Conservation (phyloP, 2,888 invertebrate genomes). For the Galerucella pusilla region DNA sequence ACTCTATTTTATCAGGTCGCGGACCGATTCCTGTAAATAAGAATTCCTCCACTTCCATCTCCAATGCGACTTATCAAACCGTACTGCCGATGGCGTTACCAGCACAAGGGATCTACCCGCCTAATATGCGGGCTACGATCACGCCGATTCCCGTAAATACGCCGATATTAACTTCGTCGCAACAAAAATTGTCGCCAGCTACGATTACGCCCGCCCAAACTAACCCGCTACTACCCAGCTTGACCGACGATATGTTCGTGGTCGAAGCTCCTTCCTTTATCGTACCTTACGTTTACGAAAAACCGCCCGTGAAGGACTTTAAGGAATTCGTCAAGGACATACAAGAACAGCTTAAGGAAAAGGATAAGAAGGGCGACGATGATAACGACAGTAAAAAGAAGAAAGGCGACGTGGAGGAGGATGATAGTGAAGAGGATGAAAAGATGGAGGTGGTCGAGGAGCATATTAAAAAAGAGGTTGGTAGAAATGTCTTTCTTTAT, state of each 20-base stretch:
- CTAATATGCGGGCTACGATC: slow-evolving; percentile 71
- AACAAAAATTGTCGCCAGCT: slow-evolving; percentile 57
- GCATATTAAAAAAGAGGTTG: slow-evolving; percentile 52
- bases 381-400: slow-evolving; percentile 48
- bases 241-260: slow-evolving; percentile 93
- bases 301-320: slow-evolving; percentile 83
- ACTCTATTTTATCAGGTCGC: slow-evolving; percentile 75
- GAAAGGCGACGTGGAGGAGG: slow-evolving; percentile 66
- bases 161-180: slow-evolving; percentile 54
- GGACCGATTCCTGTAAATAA: slow-evolving; percentile 68
- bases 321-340: slow-evolving; percentile 77
- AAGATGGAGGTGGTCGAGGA: slow-evolving; percentile 47
- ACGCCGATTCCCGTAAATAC: slow-evolving; percentile 67
- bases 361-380: slow-evolving; percentile 56
- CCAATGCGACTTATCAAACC: slow-evolving; percentile 59
- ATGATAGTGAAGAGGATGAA: slow-evolving; percentile 56
- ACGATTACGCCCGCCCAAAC: slow-evolving; percentile 52
- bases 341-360: slow-evolving; percentile 62
- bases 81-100: slow-evolving; percentile 68
- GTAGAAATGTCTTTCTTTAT: slow-evolving; percentile 41
- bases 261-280: slow-evolving; percentile 94
- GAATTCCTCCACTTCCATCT: slow-evolving; percentile 49
- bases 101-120: slow-evolving; percentile 74
- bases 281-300: slow-evolving; percentile 93
- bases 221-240: slow-evolving; percentile 79